These are phyloP conservation scores for Pseudopipra pipra DNA, from an alignment of 2,113 vertebrate genomes.

Conservation along the genomic window DNA sequence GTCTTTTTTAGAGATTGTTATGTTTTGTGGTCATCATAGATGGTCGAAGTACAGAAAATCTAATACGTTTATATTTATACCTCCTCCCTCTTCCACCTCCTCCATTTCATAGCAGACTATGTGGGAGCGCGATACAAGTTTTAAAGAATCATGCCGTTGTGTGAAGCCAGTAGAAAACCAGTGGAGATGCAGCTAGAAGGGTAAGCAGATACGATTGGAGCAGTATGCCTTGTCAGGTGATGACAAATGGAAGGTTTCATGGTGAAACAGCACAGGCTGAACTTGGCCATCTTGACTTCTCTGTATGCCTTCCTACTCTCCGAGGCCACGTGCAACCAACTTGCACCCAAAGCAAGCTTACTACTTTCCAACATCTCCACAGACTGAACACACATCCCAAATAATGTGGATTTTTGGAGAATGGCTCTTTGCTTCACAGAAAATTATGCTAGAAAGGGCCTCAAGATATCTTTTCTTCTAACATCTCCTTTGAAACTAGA, in stretches of 20 bases:
- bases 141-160: background rate
- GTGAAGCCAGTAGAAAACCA: background rate
- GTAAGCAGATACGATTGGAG: background rate
- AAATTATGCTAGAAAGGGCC: background rate
- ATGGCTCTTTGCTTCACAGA: background rate
- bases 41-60: background rate
- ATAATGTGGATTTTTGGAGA: background rate
- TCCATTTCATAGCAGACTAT: background rate
- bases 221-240: background rate
- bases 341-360: background rate
- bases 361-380: background rate
- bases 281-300: background rate
- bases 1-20: background rate
- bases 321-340: background rate
- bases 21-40: background rate
- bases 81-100: background rate
- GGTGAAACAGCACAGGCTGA: background rate
- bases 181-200: background rate
- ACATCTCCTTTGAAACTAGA: background rate
- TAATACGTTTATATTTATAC: background rate
- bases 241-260: background rate
- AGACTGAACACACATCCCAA: background rate
- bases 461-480: background rate
- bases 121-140: rapidly evolving
- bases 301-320: background rate